Base-by-base conservation (phyloP, 2,888 invertebrate species). In the Frankliniella intonsa region DNA sequence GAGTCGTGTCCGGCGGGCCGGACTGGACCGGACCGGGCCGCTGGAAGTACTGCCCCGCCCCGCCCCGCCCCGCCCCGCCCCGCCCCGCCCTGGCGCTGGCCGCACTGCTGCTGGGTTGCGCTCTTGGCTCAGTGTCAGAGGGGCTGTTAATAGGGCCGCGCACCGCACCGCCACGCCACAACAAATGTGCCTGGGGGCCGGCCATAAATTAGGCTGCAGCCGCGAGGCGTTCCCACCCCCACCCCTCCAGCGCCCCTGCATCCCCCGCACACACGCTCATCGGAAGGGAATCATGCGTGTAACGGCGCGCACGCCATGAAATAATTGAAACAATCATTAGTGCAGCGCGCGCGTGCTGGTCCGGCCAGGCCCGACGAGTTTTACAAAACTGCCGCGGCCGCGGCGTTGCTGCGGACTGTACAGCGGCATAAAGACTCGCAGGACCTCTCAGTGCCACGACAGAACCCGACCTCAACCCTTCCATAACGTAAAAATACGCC, bases 141-240 rank as follows among this genome's bases (percentile, higher is more conserved):
- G 69, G 69, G 69, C 69, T 76, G 69, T 76, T 76, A 76, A 76
- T 76, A 76, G 69, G 69, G 69, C 69, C 69, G 22, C 22, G 69
- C 69, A 25, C 69, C 69, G 2, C 69, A 8, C 22, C 22, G 22
- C 69, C 22, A 25, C 25, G 25, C 69, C 69, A 76, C 69, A 76
- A 76, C 69, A 76, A 76, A 76, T 76, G 69, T 76, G 69, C 69
- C 69, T n/a, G 69, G 69, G 69, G 69, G 69, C 22, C 69, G 69
- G 25, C 69, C 22, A 76, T 76, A 76, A 22, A 76, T 76, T 76
- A 76, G 69, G 25, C 69, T 76, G 69, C 69, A 22, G n/a, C 69
- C 17, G 55, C 55, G 38, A 38, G 38, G 38, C 38, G 38, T 38
- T 17, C 55, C 55, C 55, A 55, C 55, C 62, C 62, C 62, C 17